Base-by-base conservation (phyloP, 2,888 invertebrate species). In the Chloroclystis v-ata region DNA sequence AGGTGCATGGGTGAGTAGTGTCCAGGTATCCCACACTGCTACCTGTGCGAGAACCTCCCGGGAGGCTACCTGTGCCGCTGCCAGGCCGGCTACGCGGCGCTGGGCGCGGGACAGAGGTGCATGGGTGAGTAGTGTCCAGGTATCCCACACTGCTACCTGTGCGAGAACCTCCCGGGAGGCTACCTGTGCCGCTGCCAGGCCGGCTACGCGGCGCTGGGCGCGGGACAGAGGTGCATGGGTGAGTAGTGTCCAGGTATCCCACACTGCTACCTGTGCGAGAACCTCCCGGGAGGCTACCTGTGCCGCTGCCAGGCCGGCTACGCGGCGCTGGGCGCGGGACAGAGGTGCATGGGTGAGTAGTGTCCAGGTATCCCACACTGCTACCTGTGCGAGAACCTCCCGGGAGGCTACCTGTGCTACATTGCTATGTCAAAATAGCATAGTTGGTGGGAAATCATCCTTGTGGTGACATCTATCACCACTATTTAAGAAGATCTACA, bases 31-130 rank as follows among this genome's bases (percentile, higher is more conserved):
- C n/a, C n/a, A n/a, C n/a, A n/a, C n/a, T n/a, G n/a, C n/a, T n/a
- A 83, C 71, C 69, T 74, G 51, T 92, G 92, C 65, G 88, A 78
- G 56, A 92, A 92, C 75, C 75, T 86, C 0, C 71, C 79, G 35
- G 91, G 92, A 25, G 89, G 84, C 0, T 92, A 91, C 69, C 82
- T 83, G 54, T 92, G 92, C 70, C 71, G 84, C 28, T 92, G 92
- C 61, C 74, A 83, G 1, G 69, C 72, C 1, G 92, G 92, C 0
- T 92, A 83, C 68, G 64, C 69, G 43, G 77, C 90, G 4, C 65
- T 77, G 1, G 85, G 78, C 1, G 75, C 75, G 12, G 89, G 89
- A 0, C 82, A 78, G 51, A 63, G 85, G 13, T 90, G 89, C 49
- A 61, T 87, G 14, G 90, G 89, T 89, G 16, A 63, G 24, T 24